phyloP scores from a whole-genome alignment of 2,797 vertebrate genomes.

The Sebastes cheni region DNA sequence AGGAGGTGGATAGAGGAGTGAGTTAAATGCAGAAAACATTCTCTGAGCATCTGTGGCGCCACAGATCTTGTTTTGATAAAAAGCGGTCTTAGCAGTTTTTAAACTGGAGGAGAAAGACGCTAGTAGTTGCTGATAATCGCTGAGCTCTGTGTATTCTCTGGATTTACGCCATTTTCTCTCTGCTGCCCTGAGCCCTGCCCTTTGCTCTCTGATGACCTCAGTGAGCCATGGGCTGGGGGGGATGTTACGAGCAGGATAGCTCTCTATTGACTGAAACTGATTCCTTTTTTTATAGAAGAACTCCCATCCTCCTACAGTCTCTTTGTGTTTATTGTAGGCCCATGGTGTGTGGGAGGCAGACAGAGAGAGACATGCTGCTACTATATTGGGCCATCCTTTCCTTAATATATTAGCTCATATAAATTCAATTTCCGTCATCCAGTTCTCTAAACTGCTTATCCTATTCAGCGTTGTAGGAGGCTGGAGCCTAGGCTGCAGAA shows the following conservation, averaged over 20 bases:
- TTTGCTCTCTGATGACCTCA: too few relatives aligned
- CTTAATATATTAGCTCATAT: slow-evolving; percentile 19
- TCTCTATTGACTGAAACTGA: slow-evolving; percentile 22
- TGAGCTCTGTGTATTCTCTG: too few relatives aligned
- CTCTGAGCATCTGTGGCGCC: too few relatives aligned
- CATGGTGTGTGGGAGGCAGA: slow-evolving; percentile 13
- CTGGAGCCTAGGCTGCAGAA: background rate
- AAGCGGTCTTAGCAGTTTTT: too few relatives aligned
- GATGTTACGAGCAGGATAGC: slow-evolving; percentile 15
- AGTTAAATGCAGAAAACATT: too few relatives aligned
- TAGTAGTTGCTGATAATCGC: too few relatives aligned
- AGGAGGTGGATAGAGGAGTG: too few relatives aligned
- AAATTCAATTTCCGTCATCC: slow-evolving; percentile 8
- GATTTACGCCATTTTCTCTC: too few relatives aligned
- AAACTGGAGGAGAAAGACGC: too few relatives aligned
- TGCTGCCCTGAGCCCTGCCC: too few relatives aligned
- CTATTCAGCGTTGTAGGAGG: background rate
- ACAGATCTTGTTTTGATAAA: too few relatives aligned
- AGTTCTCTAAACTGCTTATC: slow-evolving; percentile 2
- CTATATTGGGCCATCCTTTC: background rate
- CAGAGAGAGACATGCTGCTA: background rate
- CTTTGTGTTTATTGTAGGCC: slow-evolving; percentile 21
- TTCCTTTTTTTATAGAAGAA: background rate
- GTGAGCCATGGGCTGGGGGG: too few relatives aligned
- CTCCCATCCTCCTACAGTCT: slow-evolving; percentile 23